A percentile compares a stretch with the other conserved stretches of the same genome.
phyloP scores from a whole-genome alignment of 2,888 invertebrate species.

The Phymatocera aterrima region DNA sequence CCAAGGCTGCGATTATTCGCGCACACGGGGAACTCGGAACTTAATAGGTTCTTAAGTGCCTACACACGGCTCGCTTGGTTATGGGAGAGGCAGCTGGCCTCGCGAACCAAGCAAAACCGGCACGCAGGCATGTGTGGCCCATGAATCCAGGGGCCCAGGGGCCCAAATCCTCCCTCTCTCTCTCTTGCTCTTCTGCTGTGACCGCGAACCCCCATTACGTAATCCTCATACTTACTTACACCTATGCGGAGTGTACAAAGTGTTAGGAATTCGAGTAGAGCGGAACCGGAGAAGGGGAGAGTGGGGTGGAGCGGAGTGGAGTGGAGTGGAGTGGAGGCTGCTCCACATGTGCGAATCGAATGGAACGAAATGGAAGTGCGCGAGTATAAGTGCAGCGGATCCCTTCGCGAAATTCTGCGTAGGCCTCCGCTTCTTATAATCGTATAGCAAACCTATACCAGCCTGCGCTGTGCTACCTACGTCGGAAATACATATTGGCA shows the following conservation, averaged over 20 bases:
- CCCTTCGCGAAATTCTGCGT: slow-evolving; percentile 35
- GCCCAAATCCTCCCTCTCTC: slow-evolving; percentile 49
- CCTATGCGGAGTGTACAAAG: slow-evolving; percentile 25
- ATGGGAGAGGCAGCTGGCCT: slow-evolving; percentile 60
- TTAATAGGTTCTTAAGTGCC: slow-evolving; percentile 50
- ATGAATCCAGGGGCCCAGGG: too few species aligned
- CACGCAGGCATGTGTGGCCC: slow-evolving; percentile 56
- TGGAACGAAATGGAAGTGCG: slow-evolving; percentile 32
- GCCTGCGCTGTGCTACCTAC: too few species aligned
- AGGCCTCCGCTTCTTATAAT: too few species aligned
- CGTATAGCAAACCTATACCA: too few species aligned
- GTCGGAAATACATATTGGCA: not conserved
- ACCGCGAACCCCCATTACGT: slow-evolving; percentile 60
- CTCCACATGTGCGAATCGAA: too few species aligned
- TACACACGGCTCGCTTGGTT: slow-evolving; percentile 52
- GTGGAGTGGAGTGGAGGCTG: too few species aligned
- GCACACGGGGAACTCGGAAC: slow-evolving; percentile 44
- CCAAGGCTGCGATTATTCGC: slow-evolving; percentile 62
- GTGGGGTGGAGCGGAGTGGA: too few species aligned
- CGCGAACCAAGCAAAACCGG: slow-evolving; percentile 50
- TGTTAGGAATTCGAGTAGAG: slow-evolving; percentile 43
- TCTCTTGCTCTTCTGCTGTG: slow-evolving; percentile 41
- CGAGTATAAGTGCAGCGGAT: not conserved
- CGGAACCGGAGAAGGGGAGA: slow-evolving; percentile 51
- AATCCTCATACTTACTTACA: slow-evolving; percentile 49